Base-by-base conservation (phyloP, 2,797 vertebrate species). In the Thunnus albacares region DNA sequence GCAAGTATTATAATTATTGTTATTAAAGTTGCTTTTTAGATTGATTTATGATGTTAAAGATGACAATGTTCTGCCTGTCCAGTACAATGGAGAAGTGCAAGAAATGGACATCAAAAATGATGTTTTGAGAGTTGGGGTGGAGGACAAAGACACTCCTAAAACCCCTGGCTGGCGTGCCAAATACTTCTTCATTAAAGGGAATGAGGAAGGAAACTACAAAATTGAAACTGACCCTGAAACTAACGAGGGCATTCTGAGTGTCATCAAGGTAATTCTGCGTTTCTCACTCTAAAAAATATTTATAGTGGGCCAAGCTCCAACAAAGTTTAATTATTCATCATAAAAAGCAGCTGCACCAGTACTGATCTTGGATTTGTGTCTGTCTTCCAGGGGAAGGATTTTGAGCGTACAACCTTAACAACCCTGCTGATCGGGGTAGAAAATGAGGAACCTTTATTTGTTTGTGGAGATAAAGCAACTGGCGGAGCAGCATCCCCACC, bases 201-300 rank as follows among this genome's bases (percentile, higher is more conserved):
- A 97, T 0, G 92, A 97, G 30, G 89, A 90, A 0, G 60, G 6
- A 1, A 91, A 92, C 74, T 97, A 95, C 75, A 80, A 90, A 60
- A 77, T 97, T 47, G 71, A 77, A 51, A 96, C 96, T 0, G 96
- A 98, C 84, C 93, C 93, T 0, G 22, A 77, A 9, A 97, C 96
- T 63, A 97, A 96, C 6, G 95, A 97, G 17, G 97, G 96, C 1
- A 80, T 97, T 68, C 59, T 98, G 35, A 94, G 71, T 17, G 68
- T 97, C 17, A 58, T 96, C 61, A 94, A 97, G 96, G 97, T 97
- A 94, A 91, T 61, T 17, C 13, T 35, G 17, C 6, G 62, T 38
- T 58, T 64, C 17, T 67, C 30, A 33, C 0, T 14, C 15, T 17
- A 5, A 45, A 4, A 43, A 4, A 74, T 0, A 43, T 57, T 77